These are phyloP conservation scores for western clawed frog (Xenopus tropicalis) DNA, from an alignment of 2,113 vertebrate genomes.

Conservation along the genomic window DNA sequence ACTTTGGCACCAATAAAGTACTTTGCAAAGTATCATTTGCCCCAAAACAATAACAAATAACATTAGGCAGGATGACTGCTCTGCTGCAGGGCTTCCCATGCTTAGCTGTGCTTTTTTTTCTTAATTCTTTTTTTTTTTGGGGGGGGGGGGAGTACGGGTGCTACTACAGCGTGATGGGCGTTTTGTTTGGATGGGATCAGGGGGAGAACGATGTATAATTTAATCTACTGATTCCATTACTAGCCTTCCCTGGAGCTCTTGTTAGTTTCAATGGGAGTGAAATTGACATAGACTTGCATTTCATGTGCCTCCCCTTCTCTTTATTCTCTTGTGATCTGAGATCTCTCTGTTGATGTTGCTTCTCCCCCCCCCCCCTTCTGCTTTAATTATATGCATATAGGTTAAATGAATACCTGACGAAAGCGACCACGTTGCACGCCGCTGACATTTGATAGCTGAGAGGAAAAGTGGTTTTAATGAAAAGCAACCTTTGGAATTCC, in stretches of 20 bases:
- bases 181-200: slow-evolving; percentile 65
- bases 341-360: slow-evolving; percentile 76
- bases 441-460: slow-evolving; percentile 95
- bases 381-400: slow-evolving; percentile 90
- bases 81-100: slow-evolving; percentile 64
- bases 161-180: slow-evolving; percentile 78
- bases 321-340: slow-evolving; percentile 79
- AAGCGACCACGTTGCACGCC: slow-evolving; percentile 87
- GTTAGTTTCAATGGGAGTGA: slow-evolving; percentile 82
- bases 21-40: slow-evolving; percentile 10
- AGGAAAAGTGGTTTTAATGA: slow-evolving; percentile 94
- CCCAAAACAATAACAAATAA: slow-evolving; percentile 51
- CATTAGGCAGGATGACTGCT: slow-evolving; percentile 52
- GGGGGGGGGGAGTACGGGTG: slow-evolving; percentile 38
- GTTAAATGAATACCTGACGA: slow-evolving; percentile 90
- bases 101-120: too few relatives aligned
- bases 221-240: slow-evolving; percentile 82
- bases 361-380: slow-evolving; percentile 74
- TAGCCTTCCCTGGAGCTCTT: slow-evolving; percentile 77
- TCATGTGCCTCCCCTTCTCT: slow-evolving; percentile 75
- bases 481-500: slow-evolving; percentile 98
- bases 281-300: slow-evolving; percentile 90
- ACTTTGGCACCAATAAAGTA: slow-evolving; percentile 14
- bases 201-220: slow-evolving; percentile 85
- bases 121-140: too few relatives aligned